Base-by-base conservation (phyloP, 2,113 vertebrate genomes). In the Lipotes vexillifer region DNA sequence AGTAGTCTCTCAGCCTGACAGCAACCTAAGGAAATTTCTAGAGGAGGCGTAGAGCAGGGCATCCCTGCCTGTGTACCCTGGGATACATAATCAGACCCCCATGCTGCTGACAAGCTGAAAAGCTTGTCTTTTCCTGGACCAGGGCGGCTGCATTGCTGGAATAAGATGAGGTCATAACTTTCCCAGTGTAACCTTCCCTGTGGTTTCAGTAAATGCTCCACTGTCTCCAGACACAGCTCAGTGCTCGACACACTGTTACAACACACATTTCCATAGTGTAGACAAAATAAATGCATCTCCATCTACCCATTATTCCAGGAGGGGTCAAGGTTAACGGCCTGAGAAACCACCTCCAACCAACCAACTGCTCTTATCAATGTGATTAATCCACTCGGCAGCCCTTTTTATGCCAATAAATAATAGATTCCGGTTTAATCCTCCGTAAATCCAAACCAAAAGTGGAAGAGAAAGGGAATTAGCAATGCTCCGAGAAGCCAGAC, bases 111-210 rank as follows among this genome's bases (percentile, higher is more conserved):
- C 69, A 52, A 52, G 80, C 27, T 93, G 63, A 41, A 90, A 74
- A 90, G 78, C 68, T 41, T 3, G 5, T 65, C 55, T 94, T 55
- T 97, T 97, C 89, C 93, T 89, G 94, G 96, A 85, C 52, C 44
- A 15, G 59, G 83, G 72, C 5, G 2, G 87, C 90, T 85, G 80
- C 81, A 3, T 83, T 95, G 96, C 97, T 95, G 97, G 95, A 96
- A 98, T 5, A 82, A 89, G 97, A 97, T 98, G 97, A 98, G 85
- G 84, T 97, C 97, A 98, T 96, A 93, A 63, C 90, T 95, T 88
- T 90, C 93, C 66, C 92, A 85, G 69, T 5, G 95, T 77, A 93
- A 85, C 90, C 96, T 93, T 96, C 69, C 93, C 83, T 92, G 95
- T 0, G 46, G 80, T 97, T 97, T 97, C 46, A 27, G 96, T 96